These are phyloP conservation scores for Dinocampus coccinellae DNA, from an alignment of 2,888 invertebrate species.

Conservation along the genomic window DNA sequence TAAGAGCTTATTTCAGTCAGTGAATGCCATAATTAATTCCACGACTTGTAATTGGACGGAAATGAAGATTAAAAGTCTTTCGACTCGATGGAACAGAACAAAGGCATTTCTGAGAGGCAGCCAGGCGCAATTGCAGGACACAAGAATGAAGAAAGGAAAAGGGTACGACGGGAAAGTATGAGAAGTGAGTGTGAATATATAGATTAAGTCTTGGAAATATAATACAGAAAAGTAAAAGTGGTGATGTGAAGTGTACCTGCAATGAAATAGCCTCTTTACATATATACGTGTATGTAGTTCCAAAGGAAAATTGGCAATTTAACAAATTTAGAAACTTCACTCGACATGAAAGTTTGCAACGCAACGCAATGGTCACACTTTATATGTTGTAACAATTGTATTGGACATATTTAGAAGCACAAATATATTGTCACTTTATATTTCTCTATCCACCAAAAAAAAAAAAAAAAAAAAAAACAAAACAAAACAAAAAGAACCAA, in stretches of 20 bases:
- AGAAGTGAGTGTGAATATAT: neutral
- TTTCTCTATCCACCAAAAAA: too few relatives aligned
- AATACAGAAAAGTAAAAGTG: neutral
- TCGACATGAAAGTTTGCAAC: conserved; percentile 54
- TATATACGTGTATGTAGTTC: conserved; percentile 52
- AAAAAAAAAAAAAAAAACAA: too few relatives aligned
- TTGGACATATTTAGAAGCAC: neutral
- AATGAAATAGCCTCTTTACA: conserved; percentile 13
- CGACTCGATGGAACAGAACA: conserved; percentile 43
- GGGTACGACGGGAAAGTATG: conserved; percentile 39
- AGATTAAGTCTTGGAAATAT: conserved; percentile 5
- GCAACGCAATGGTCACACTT: neutral
- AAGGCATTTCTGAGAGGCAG: conserved; percentile 9
- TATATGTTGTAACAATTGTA: neutral
- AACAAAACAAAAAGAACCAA: too few relatives aligned
- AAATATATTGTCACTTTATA: neutral
- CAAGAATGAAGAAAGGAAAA: conserved; percentile 32
- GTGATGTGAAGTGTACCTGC: conserved; percentile 11
- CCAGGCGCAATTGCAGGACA: conserved; percentile 29
- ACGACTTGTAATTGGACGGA: conserved; percentile 61
- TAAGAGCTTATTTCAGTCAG: conserved; percentile 12
- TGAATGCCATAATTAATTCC: conserved; percentile 62
- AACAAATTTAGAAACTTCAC: conserved; percentile 67
- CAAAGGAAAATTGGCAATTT: conserved; percentile 68
- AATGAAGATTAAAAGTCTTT: conserved; percentile 65